These are phyloP conservation scores for Caretta caretta DNA, from an alignment of 2,113 vertebrate species.

Conservation along the genomic window DNA sequence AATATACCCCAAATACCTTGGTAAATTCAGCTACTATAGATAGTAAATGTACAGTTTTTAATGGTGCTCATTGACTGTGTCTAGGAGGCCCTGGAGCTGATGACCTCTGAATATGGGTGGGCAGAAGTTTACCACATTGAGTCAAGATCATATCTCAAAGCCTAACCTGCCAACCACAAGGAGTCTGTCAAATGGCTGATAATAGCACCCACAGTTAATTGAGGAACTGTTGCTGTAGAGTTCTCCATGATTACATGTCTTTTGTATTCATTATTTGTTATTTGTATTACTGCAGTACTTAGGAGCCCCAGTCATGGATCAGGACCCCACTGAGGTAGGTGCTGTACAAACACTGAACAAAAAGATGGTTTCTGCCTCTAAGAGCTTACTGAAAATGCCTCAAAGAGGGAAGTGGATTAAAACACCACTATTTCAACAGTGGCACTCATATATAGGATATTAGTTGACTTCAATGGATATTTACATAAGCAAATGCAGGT, in stretches of 20 bases:
- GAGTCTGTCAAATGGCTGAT: background rate
- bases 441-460: background rate
- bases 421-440: background rate
- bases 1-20: background rate
- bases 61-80: background rate
- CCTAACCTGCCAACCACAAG: background rate
- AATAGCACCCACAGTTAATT: background rate
- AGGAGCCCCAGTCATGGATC: background rate
- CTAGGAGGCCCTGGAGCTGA: background rate
- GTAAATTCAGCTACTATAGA: background rate
- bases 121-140: background rate
- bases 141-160: background rate
- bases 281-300: background rate
- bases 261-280: background rate
- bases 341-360: background rate
- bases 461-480: background rate
- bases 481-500: slow-evolving; percentile 22
- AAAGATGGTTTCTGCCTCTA: background rate
- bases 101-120: background rate
- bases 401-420: background rate
- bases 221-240: background rate
- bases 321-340: background rate
- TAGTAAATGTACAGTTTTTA: background rate
- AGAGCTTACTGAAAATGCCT: background rate
- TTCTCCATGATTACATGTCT: background rate